Conservation (phyloP, 2,888 invertebrate species). For the Cosmia trapezina region DNA sequence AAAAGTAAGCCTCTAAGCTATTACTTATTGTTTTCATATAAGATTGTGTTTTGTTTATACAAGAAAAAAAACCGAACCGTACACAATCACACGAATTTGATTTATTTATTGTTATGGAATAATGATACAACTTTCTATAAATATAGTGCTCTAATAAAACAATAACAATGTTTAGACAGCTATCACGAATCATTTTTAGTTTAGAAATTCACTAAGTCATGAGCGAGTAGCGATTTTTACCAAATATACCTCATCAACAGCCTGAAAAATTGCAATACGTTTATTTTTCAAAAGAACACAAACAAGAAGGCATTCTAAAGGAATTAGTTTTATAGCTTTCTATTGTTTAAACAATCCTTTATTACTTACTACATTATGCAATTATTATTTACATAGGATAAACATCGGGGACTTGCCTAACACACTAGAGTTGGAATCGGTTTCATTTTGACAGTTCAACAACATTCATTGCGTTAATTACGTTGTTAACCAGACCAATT, state of each 20-base stretch:
- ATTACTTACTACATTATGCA: no score
- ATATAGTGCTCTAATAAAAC: constrained; percentile 56
- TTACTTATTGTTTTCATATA: not conserved
- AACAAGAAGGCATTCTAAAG: no score
- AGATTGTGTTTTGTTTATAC: constrained; percentile 13
- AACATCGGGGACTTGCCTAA: no score
- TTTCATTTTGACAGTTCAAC: no score
- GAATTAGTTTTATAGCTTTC: not conserved
- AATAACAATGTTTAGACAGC: constrained; percentile 51
- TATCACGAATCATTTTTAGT: constrained; percentile 32
- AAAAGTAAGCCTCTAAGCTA: not conserved
- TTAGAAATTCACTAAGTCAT: constrained; percentile 8
- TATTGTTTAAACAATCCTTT: no score
- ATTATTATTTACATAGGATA: no score
- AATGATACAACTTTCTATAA: constrained; percentile 56
- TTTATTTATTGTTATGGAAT: constrained; percentile 45
- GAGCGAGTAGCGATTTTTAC: constrained; percentile 25
- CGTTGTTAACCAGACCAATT: no score
- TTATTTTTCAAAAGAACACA: no score
- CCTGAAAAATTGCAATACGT: not conserved
- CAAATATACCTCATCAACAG: no score
- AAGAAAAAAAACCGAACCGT: constrained; percentile 2
- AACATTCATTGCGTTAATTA: no score
- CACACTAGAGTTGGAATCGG: no score
- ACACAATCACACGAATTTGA: constrained; percentile 19